phyloP scores from a whole-genome alignment of 1,140 invertebrate genomes.

The Drosophila baimaii region DNA sequence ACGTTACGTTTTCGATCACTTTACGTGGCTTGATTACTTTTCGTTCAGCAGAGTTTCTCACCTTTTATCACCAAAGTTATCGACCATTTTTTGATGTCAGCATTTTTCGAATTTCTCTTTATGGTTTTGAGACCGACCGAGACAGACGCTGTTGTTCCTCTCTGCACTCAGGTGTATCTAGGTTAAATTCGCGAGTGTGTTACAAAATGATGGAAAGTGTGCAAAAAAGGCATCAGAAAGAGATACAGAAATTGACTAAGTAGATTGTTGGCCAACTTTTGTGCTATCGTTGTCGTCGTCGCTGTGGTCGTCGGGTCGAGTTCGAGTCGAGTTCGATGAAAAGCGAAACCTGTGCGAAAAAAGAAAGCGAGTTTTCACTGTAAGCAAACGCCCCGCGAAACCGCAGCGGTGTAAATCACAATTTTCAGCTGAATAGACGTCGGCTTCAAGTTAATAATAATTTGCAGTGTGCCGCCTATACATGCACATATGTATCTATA shows the following conservation, averaged over 20 bases:
- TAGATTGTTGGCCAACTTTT: constrained; percentile 45
- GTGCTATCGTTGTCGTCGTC: constrained; percentile 31
- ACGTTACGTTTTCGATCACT: not conserved
- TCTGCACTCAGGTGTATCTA: constrained; percentile 65
- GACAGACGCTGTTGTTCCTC: constrained; percentile 20
- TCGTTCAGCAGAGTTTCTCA: not conserved
- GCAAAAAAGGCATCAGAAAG: constrained; percentile 65
- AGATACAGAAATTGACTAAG: constrained; percentile 59
- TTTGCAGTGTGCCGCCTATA: constrained; percentile 7
- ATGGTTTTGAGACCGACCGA: constrained; percentile 10
- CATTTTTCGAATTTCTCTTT: constrained; percentile 5
- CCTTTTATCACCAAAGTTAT: not conserved
- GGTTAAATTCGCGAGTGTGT: constrained; percentile 79
- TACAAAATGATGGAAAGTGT: constrained; percentile 81
- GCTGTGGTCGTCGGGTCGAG: constrained; percentile 28
- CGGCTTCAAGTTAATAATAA: constrained; percentile 37
- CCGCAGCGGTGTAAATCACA: constrained; percentile 35
- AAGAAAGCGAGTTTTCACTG: constrained; percentile 74
- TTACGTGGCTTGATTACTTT: not conserved
- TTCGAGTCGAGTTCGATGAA: constrained; percentile 53
- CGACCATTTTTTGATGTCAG: constrained; percentile 2
- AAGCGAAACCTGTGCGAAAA: constrained; percentile 75
- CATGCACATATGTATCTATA: not conserved
- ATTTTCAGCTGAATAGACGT: constrained; percentile 50
- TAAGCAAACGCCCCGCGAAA: constrained; percentile 34